Evolutionary conservation across 2,888 invertebrate genomes (phyloP).

Genomic region (Tenthredo mesomela): DNA sequence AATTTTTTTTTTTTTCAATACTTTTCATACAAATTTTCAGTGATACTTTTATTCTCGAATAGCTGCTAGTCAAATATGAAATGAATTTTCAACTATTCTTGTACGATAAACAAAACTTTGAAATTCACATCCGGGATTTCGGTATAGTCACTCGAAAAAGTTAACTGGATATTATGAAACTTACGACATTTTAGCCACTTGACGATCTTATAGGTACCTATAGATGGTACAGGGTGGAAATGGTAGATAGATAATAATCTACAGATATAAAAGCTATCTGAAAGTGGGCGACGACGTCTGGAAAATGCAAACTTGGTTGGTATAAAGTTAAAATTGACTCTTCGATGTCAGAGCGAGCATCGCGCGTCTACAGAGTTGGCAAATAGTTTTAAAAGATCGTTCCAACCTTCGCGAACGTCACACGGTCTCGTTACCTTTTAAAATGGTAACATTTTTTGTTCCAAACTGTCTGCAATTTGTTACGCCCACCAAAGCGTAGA

Average conservation of each 20-base stretch:
- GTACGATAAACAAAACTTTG: neutral
- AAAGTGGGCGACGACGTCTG: slow-evolving; percentile 12
- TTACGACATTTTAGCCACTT: slow-evolving; percentile 3
- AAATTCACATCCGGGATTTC: neutral
- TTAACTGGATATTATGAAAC: slow-evolving; percentile 40
- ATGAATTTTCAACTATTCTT: neutral
- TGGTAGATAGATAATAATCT: slow-evolving; percentile 26
- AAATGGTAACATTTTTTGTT: slow-evolving; percentile 3
- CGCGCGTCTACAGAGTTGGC: slow-evolving; percentile 1
- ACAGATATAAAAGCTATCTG: slow-evolving; percentile 2
- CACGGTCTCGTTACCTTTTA: slow-evolving; percentile 37
- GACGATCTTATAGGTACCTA: neutral
- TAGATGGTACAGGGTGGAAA: neutral
- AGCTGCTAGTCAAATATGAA: neutral
- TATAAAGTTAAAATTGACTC: slow-evolving; percentile 74
- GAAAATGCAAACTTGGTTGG: slow-evolving; percentile 55
- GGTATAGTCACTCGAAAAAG: slow-evolving; percentile 11
- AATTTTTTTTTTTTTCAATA: neutral
- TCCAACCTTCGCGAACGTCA: slow-evolving; percentile 18
- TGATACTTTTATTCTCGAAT: neutral
- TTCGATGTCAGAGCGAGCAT: slow-evolving; percentile 62
- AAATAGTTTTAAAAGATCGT: slow-evolving; percentile 42
- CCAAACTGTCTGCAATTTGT: slow-evolving; percentile 36
- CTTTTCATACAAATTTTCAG: neutral
- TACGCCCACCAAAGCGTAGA: slow-evolving; percentile 18